These are phyloP conservation scores for Pterostichus niger DNA, from an alignment of 2,888 invertebrate species.

Conservation along the genomic window DNA sequence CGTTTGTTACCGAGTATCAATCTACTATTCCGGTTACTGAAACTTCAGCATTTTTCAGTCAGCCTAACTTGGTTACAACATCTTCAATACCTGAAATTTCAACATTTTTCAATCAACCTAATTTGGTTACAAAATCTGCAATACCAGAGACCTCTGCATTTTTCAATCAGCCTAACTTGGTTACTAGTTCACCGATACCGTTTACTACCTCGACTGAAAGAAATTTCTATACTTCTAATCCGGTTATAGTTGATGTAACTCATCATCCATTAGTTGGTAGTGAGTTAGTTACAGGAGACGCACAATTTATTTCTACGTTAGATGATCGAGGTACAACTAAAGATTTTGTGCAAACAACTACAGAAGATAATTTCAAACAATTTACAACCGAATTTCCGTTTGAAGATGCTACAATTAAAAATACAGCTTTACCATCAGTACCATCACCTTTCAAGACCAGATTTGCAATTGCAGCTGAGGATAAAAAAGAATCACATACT, in stretches of 20 bases:
- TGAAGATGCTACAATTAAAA: conserved; percentile 39
- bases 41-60: too few relatives aligned
- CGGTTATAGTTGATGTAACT: conserved; percentile 8
- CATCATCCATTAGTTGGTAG: conserved; percentile 39
- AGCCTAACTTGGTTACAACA: background rate
- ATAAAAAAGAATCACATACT: conserved; percentile 40
- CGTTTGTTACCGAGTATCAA: background rate
- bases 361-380: conserved; percentile 19
- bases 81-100: background rate
- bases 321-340: conserved; percentile 16
- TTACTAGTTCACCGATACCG: conserved; percentile 20
- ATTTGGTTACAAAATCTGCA: conserved; percentile 6
- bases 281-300: conserved; percentile 43
- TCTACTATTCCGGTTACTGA: background rate
- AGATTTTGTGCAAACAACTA: conserved; percentile 2
- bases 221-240: conserved; percentile 27
- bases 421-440: conserved; percentile 47
- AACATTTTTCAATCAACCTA: too few relatives aligned
- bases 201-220: conserved; percentile 15
- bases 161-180: too few relatives aligned
- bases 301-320: background rate
- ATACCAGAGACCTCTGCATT: background rate
- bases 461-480: conserved; percentile 13
- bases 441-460: conserved; percentile 52
- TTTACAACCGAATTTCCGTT: background rate